Conservation (phyloP, 1,140 invertebrate genomes). For the Anoplolepis gracilipes region DNA sequence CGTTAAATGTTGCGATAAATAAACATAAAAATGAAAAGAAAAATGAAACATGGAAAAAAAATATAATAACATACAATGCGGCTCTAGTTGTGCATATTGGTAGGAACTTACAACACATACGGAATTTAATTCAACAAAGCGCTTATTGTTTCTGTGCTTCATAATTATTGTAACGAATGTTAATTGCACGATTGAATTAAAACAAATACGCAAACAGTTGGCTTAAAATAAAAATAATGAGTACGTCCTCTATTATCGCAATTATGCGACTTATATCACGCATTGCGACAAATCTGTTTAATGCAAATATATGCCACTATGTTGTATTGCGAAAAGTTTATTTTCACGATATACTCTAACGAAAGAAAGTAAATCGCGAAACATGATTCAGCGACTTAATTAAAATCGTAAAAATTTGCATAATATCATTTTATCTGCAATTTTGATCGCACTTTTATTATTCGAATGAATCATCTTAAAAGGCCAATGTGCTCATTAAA, state of each 20-base stretch:
- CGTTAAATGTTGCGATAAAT: slow-evolving; percentile 11
- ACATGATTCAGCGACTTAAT: slow-evolving; percentile 35
- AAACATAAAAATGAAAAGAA: background rate
- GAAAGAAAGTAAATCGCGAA: background rate
- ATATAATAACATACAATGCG: background rate
- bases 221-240: slow-evolving; percentile 33
- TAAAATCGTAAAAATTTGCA: slow-evolving; percentile 1
- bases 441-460: slow-evolving; percentile 20
- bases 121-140: slow-evolving; percentile 7
- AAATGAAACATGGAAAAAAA: background rate
- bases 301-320: background rate
- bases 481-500: background rate
- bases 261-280: slow-evolving; percentile 23
- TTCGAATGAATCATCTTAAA: slow-evolving; percentile 22
- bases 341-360: background rate
- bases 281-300: slow-evolving; percentile 20
- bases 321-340: background rate
- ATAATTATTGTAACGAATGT: slow-evolving; percentile 44
- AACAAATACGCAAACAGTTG: slow-evolving; percentile 7
- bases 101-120: background rate
- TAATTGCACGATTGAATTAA: slow-evolving; percentile 44
- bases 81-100: background rate
- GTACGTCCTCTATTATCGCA: background rate
- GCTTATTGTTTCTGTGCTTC: background rate
- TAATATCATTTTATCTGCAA: slow-evolving; percentile 14